These are phyloP conservation scores for Drosophila fulvimacula DNA, from an alignment of 2,888 invertebrate genomes.

Conservation along the genomic window DNA sequence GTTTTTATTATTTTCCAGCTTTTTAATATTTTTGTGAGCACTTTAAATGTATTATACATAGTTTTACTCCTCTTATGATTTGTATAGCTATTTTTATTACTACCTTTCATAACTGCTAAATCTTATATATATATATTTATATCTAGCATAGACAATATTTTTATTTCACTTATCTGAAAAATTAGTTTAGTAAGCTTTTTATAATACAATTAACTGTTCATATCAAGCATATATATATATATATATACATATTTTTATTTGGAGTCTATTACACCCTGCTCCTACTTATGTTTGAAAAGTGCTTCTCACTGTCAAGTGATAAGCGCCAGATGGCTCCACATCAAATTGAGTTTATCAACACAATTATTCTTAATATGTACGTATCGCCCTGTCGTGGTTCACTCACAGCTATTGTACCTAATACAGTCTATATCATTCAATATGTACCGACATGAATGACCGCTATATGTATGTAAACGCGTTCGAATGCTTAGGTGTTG, in stretches of 20 bases:
- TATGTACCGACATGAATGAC: slow-evolving; percentile 1
- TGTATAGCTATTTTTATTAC: neutral
- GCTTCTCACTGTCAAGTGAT: slow-evolving; percentile 4
- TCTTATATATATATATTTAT: too few species aligned
- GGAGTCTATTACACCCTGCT: neutral
- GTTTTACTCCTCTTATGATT: neutral
- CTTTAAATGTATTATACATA: neutral
- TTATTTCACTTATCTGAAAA: too few species aligned
- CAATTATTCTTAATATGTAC: neutral
- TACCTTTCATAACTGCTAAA: too few species aligned
- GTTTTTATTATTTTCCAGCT: neutral
- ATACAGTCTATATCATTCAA: neutral
- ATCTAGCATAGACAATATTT: neutral
- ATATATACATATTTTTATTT: neutral
- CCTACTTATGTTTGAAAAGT: neutral
- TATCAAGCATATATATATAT: neutral
- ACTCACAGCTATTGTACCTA: neutral
- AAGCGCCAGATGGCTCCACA: slow-evolving; percentile 6
- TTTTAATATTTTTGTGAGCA: neutral
- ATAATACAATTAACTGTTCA: too few species aligned
- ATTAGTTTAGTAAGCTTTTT: too few species aligned
- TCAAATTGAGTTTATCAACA: neutral
- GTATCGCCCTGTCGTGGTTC: neutral
- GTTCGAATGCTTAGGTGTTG: slow-evolving; percentile 8
- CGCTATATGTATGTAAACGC: neutral